Evolutionary conservation across 2,888 invertebrate genomes (phyloP), one percentile per base, ranked within the genome.

Genomic region (Geophilus truncorum): DNA sequence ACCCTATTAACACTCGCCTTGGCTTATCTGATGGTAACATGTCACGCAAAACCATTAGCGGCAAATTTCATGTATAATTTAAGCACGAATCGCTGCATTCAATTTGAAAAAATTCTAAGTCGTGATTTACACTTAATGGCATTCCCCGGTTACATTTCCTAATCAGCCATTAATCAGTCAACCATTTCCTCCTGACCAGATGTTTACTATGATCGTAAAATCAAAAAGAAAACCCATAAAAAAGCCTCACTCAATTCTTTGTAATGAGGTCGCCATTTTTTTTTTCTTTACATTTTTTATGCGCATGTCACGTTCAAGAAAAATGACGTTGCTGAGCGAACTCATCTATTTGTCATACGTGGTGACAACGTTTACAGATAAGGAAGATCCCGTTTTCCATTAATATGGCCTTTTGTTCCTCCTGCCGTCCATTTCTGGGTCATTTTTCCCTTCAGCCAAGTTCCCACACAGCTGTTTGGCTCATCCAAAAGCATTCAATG

Each of bases 291-390:
- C n/a, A n/a, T n/a, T n/a, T n/a, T 70, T 70, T 70, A 70, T 70
- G 25, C n/a, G 28, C 70, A 25, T 28, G 70, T 70, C 70, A 70
- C 70, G 70, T 70, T 70, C 70, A 70, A 70, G 70, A 70, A 70
- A 70, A 70, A 70, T 70, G 70, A 70, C 25, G 70, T 70, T 28
- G 28, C 15, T 28, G 70, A 70, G 70, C 70, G 70, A 70, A 28
- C 70, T 28, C 18, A 28, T 12, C 70, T 28, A 70, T 70, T 70
- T 70, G 70, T 70, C 70, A 70, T 70, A 70, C 28, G 25, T 70
- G 70, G 70, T 28, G 70, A 70, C 70, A n/a, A 70, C 10, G 70
- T 70, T 70, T 70, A 70, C 28, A 70, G 70, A 70, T 70, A 70
- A 70, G 70, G 62, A 70, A 28, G 70, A 70, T 70, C 25, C 70